phyloP scores from a whole-genome alignment of 2,888 invertebrate species.

The Trachelus troglodyta region DNA sequence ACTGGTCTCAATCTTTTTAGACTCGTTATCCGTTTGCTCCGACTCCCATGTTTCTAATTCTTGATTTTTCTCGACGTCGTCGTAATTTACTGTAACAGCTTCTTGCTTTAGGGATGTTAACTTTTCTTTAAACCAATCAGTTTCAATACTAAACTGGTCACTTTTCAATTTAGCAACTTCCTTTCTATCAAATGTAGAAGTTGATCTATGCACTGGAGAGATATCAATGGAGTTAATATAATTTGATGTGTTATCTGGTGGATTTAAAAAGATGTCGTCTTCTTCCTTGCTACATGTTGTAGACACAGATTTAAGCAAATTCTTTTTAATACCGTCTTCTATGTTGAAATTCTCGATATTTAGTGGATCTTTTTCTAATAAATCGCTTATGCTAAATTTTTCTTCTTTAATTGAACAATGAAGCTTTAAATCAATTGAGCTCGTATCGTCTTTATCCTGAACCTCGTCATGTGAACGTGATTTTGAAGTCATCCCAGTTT shows the following conservation, averaged over 20 bases:
- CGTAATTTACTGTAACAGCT: neutral
- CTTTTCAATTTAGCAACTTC: conserved; percentile 2
- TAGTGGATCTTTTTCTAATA: conserved; percentile 19
- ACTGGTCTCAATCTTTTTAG: neutral
- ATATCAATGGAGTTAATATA: neutral
- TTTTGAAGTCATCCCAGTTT: neutral
- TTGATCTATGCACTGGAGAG: neutral
- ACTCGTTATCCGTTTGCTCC: neutral
- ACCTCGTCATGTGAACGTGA: neutral
- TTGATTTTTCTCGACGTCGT: neutral
- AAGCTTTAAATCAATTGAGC: neutral
- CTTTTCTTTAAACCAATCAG: conserved; percentile 9
- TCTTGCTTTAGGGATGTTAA: neutral
- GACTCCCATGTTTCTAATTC: neutral
- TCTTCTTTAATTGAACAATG: conserved; percentile 8
- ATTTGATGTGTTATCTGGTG: neutral
- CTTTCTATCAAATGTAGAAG: neutral
- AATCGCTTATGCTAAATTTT: conserved; percentile 7
- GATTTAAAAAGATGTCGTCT: neutral
- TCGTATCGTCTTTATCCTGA: neutral
- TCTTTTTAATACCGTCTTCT: neutral
- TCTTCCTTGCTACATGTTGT: neutral
- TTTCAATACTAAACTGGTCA: neutral
- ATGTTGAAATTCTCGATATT: conserved; percentile 8
- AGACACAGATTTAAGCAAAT: neutral